These are phyloP conservation scores for Drosophila dunni DNA, from an alignment of 1,140 invertebrate species.

Conservation along the genomic window DNA sequence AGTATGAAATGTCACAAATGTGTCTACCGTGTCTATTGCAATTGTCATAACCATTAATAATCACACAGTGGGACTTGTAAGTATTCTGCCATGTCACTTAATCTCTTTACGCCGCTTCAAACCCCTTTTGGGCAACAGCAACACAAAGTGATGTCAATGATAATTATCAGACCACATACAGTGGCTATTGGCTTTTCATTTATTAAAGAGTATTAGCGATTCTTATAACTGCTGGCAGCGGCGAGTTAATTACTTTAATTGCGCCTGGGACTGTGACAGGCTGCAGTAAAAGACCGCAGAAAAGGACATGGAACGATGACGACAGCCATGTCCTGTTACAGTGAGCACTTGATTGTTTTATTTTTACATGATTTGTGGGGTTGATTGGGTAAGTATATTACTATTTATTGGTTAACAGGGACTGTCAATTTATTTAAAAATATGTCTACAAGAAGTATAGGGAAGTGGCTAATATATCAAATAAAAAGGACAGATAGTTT, in stretches of 20 bases:
- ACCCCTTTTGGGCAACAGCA: not conserved
- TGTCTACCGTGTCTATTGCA: conserved; percentile 13
- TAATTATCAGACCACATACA: conserved; percentile 62
- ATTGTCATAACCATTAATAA: conserved; percentile 36
- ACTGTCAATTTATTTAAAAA: too few species aligned
- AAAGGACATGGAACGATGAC: conserved; percentile 31
- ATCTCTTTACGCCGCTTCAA: not conserved
- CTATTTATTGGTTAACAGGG: not conserved
- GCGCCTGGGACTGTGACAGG: conserved; percentile 38
- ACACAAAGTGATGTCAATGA: conserved; percentile 60
- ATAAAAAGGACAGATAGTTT: not conserved
- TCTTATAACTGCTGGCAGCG: conserved; percentile 54
- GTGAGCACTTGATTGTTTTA: conserved; percentile 32
- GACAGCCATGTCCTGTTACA: conserved; percentile 41
- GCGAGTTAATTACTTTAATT: conserved; percentile 75
- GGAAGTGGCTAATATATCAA: too few species aligned
- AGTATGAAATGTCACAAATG: conserved; percentile 68
- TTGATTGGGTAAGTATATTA: conserved; percentile 1
- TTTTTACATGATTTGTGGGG: not conserved
- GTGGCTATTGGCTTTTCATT: conserved; percentile 51
- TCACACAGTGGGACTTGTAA: conserved; percentile 18
- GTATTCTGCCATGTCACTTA: conserved; percentile 12
- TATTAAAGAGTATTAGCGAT: conserved; percentile 54
- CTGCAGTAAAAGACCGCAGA: not conserved
- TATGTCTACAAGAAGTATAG: too few species aligned